phyloP scores from a whole-genome alignment of 1,140 invertebrate species.

The Caenorhabditis inopinata region DNA sequence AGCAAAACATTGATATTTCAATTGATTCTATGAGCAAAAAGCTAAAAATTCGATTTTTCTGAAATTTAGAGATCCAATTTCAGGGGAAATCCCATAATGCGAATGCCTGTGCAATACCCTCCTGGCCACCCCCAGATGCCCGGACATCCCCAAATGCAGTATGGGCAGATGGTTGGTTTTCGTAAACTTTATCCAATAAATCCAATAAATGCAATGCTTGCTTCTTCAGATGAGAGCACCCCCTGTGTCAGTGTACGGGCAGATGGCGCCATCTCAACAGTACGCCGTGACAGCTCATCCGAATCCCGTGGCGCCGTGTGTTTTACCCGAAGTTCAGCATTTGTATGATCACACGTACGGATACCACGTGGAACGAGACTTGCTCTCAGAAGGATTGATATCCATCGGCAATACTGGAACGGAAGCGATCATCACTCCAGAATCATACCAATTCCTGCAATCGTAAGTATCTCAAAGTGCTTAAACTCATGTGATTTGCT shows the following conservation, averaged over 20 bases:
- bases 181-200: background rate
- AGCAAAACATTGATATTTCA: too few relatives aligned
- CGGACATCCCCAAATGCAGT: background rate
- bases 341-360: background rate
- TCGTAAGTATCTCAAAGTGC: background rate
- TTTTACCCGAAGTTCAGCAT: background rate
- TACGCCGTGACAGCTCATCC: constrained; percentile 14
- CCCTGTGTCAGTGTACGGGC: background rate
- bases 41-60: too few relatives aligned
- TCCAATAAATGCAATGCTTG: too few relatives aligned
- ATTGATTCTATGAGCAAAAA: too few relatives aligned
- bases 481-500: too few relatives aligned
- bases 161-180: background rate
- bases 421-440: background rate
- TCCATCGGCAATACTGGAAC: background rate
- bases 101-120: constrained; percentile 17
- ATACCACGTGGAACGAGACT: background rate
- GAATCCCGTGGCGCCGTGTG: background rate
- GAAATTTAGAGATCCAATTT: too few relatives aligned
- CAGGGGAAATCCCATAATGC: background rate
- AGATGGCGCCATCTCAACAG: background rate
- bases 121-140: background rate
- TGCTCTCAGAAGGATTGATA: background rate
- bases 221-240: constrained; percentile 3
- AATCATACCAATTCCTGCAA: background rate